These are phyloP conservation scores for Balaeniceps rex DNA, from an alignment of 2,113 vertebrate genomes.

Conservation along the genomic window DNA sequence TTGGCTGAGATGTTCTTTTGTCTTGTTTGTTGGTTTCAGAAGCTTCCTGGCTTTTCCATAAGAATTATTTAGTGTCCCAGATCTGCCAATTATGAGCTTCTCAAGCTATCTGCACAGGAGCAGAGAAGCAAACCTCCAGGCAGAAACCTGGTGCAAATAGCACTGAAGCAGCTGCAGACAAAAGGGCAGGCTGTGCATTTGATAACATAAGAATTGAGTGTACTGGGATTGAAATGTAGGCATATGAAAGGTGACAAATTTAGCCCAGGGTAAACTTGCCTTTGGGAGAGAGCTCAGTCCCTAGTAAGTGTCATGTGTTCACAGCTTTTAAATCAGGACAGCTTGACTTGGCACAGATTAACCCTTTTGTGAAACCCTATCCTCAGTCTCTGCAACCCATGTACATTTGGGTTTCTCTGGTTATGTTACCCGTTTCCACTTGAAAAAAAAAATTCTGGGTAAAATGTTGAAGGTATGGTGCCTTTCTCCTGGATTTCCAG, in stretches of 20 bases:
- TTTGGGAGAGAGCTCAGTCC: neutral
- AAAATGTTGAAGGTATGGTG: neutral
- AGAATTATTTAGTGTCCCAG: conserved; percentile 44
- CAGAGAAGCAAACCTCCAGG: conserved; percentile 7
- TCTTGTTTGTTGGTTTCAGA: conserved; percentile 21
- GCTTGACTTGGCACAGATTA: neutral
- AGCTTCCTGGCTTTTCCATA: neutral
- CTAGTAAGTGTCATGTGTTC: neutral
- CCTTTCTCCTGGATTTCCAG: neutral
- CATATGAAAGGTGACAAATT: conserved; percentile 39
- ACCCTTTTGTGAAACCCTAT: neutral
- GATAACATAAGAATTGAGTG: neutral
- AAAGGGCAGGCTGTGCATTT: conserved; percentile 33
- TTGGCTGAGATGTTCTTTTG: neutral
- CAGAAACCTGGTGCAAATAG: conserved; percentile 10
- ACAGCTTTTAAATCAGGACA: neutral
- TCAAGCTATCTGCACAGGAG: neutral
- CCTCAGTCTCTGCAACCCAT: neutral
- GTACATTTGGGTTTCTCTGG: neutral
- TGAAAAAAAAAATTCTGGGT: neutral
- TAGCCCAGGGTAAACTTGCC: conserved; percentile 27
- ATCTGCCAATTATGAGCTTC: conserved; percentile 44
- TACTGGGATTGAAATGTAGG: neutral
- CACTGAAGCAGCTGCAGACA: conserved; percentile 12
- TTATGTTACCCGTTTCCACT: neutral